These are phyloP conservation scores for Megalonaias nervosa DNA, from an alignment of 1,140 invertebrate species.

Conservation along the genomic window DNA sequence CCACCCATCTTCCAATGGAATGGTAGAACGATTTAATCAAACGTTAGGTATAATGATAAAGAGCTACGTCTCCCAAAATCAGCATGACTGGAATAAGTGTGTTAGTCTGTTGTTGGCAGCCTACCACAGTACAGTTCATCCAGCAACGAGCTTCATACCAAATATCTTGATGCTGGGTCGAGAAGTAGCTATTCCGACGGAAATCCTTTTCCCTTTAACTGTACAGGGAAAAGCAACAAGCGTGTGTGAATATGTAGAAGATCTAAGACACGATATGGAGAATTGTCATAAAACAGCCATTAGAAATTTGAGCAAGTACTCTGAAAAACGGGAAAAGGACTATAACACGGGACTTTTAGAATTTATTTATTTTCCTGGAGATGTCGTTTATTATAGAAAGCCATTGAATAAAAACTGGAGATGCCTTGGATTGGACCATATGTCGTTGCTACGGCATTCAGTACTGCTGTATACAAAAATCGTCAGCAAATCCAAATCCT, in stretches of 20 bases:
- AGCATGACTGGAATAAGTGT: constrained; percentile 21
- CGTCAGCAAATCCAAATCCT: too few species aligned
- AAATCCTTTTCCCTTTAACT: background rate
- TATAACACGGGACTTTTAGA: background rate
- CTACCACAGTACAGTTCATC: constrained; percentile 12
- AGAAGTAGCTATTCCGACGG: constrained; percentile 12
- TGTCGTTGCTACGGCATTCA: too few species aligned
- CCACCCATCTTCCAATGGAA: background rate
- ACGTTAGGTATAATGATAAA: constrained; percentile 15
- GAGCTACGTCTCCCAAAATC: constrained; percentile 10
- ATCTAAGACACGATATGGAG: background rate
- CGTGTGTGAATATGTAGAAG: background rate
- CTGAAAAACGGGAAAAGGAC: background rate
- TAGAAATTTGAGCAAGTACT: background rate
- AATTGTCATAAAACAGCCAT: background rate
- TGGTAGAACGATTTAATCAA: constrained; percentile 2
- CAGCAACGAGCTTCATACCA: constrained; percentile 5
- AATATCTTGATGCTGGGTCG: constrained; percentile 12
- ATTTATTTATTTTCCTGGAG: background rate
- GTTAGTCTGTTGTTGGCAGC: constrained; percentile 16
- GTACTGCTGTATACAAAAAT: too few species aligned
- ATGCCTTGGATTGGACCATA: too few species aligned
- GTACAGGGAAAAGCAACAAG: background rate
- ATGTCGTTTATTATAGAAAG: background rate
- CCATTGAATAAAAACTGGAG: too few species aligned